Evolutionary conservation across 2,888 invertebrate species (phyloP).

Genomic region (Troides oblongomaculatus): DNA sequence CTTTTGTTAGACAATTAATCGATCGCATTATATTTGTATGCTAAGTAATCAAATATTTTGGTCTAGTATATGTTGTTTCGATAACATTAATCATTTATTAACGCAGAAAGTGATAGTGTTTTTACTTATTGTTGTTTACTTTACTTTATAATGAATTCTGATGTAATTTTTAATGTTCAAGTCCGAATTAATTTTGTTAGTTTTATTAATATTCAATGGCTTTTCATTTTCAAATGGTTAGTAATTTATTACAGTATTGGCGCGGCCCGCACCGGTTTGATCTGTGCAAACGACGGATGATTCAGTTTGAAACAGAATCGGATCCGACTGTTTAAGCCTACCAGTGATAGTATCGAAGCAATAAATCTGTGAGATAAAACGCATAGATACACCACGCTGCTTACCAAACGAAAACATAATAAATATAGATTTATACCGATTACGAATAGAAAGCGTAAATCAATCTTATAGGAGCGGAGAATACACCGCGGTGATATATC

Average conservation of each 20-base stretch:
- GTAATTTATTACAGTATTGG: conserved; percentile 22
- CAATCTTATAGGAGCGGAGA: conserved; percentile 28
- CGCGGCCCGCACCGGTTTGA: conserved; percentile 11
- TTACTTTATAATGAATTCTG: no score
- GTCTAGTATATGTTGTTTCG: no score
- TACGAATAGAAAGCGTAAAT: conserved; percentile 42
- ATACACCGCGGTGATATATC: conserved; percentile 20
- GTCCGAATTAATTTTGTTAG: no score
- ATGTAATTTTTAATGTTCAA: no score
- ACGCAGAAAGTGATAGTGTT: no score
- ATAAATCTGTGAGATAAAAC: conserved; percentile 73
- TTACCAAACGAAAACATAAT: conserved; percentile 50
- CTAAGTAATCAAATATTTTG: no score
- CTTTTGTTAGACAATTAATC: no score
- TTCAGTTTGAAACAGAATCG: conserved; percentile 23
- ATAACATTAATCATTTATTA: no score
- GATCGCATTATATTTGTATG: no score
- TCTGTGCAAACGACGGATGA: conserved; percentile 18
- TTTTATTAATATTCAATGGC: conserved; percentile 22
- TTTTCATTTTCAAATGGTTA: conserved; percentile 35
- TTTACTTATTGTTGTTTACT: no score
- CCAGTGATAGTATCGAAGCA: conserved; percentile 68
- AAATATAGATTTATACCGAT: conserved; percentile 50
- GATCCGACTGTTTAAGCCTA: conserved; percentile 58
- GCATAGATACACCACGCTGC: conserved; percentile 44